Evolutionary conservation across 1,140 invertebrate species (phyloP), one percentile per base, ranked within the genome.

Genomic region (Drosophila sucinea): DNA sequence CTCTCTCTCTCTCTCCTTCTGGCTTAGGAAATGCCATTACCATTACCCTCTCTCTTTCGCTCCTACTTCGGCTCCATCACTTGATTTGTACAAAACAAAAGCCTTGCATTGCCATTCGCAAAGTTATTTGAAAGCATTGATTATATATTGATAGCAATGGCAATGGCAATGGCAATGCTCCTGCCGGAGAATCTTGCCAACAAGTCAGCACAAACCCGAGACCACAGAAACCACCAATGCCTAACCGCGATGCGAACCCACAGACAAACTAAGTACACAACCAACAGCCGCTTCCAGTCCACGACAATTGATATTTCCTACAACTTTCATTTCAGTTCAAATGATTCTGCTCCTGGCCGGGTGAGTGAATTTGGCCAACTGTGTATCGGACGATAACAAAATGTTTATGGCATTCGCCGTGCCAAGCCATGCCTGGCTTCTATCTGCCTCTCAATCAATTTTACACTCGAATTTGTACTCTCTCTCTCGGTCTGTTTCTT

Each of bases 111-210:
- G 76, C 79, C 76, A 86, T 77, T 82, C 77, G 76, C 55, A 82
- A 85, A 86, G 81, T 81, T 85, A 85, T 85, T 86, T 75, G 70
- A 86, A 78, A 81, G 82, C 81, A 85, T 82, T 86, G 83, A 86
- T 86, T 86, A 87, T 72, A 79, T 73, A 87, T 87, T 81, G 83
- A 77, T 77, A 68, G 65, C 57, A 11, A 58, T 51, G 60, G 56
- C 35, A 57, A 58, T 51, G 60, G 56, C 35, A 57, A 67, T 51
- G 17, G 17, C 58, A 35, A 51, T 56, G 7, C 23, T 60, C 60
- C 54, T 63, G 32, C 57, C 70, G 29, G 35, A 51, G 10, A 51
- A 10, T 51, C 44, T 51, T 51, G 23, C 25, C 68, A 64, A 55
- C 75, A 64, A 60, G 51, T 63, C 51, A 71, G 55, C 51, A 71